Percentiles rank a stretch among this genome's conserved stretches.
These are phyloP conservation scores for Lasioglossum malachurum DNA, from an alignment of 2,888 invertebrate species.

Conservation along the genomic window DNA sequence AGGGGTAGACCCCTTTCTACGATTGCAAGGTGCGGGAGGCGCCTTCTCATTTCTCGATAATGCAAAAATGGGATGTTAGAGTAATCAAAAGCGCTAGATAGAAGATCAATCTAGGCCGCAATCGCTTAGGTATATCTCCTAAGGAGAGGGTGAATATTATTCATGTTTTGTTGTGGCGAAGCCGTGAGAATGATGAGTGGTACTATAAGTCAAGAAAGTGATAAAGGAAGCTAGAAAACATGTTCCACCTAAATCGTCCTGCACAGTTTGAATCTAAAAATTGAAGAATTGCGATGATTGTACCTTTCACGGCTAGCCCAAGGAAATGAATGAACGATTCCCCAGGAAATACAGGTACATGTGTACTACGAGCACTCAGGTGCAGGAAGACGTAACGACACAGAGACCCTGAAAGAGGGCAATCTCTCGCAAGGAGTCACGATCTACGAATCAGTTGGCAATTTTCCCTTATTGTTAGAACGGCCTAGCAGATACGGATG, in stretches of 20 bases:
- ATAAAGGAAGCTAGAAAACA: not conserved
- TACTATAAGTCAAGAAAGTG: not conserved
- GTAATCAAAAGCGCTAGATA: too few species aligned
- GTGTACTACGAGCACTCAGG: not conserved
- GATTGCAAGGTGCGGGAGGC: too few species aligned
- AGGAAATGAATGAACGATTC: not conserved
- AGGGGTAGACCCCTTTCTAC: too few species aligned
- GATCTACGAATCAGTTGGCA: conserved; percentile 46
- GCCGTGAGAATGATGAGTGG: too few species aligned
- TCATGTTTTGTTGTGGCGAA: not conserved
- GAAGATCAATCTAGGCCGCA: too few species aligned
- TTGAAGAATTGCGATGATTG: not conserved
- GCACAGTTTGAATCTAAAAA: not conserved
- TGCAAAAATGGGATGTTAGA: too few species aligned
- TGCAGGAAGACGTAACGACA: not conserved
- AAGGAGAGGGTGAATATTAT: not conserved
- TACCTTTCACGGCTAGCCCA: not conserved
- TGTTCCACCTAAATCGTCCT: not conserved
- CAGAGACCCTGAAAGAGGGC: not conserved
- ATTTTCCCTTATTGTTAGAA: conserved; percentile 51
- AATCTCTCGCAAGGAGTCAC: conserved; percentile 37
- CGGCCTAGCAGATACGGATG: conserved; percentile 42
- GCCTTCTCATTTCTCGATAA: too few species aligned
- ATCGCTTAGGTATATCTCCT: too few species aligned
- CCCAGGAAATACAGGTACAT: not conserved